phyloP scores from a whole-genome alignment of 2,888 invertebrate genomes.

The Diploptera punctata region DNA sequence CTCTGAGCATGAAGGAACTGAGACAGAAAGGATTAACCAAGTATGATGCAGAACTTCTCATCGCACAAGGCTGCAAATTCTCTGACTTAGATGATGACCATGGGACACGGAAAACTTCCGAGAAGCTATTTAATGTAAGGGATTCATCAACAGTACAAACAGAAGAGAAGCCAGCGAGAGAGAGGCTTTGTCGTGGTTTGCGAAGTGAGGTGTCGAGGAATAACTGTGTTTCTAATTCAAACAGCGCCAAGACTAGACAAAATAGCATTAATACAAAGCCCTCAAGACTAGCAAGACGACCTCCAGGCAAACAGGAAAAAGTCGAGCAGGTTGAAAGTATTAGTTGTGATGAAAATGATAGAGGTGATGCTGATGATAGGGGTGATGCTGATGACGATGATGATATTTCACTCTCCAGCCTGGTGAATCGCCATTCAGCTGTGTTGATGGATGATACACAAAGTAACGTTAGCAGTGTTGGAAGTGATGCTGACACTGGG shows the following conservation, averaged over 20 bases:
- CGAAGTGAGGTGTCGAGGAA: constrained; percentile 14
- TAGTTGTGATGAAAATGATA: no score
- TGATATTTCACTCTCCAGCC: constrained; percentile 39
- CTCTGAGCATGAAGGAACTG: constrained; percentile 84
- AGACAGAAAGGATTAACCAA: constrained; percentile 86
- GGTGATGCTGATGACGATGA: constrained; percentile 39
- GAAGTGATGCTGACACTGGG: constrained; percentile 55
- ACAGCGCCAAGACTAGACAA: constrained; percentile 2
- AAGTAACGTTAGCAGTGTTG: constrained; percentile 57
- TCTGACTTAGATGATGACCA: constrained; percentile 62
- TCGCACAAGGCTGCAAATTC: constrained; percentile 79
- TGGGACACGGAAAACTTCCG: constrained; percentile 32
- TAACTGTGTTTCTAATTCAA: background rate
- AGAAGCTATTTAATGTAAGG: constrained; percentile 33
- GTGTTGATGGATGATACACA: constrained; percentile 55
- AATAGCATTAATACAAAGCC: constrained; percentile 2
- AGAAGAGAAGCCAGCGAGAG: constrained; percentile 20
- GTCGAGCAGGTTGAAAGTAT: background rate
- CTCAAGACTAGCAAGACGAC: constrained; percentile 13
- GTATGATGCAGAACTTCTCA: constrained; percentile 86
- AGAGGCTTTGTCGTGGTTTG: constrained; percentile 44
- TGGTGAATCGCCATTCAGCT: constrained; percentile 28
- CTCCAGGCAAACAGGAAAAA: constrained; percentile 24
- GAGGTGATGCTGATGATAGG: no score
- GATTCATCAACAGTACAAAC: background rate